Percentiles rank a stretch among this genome's conserved stretches.
Evolutionary conservation across 64 coral and sea anemone species (phyloP).

Genomic region (Stylophora pistillata): DNA sequence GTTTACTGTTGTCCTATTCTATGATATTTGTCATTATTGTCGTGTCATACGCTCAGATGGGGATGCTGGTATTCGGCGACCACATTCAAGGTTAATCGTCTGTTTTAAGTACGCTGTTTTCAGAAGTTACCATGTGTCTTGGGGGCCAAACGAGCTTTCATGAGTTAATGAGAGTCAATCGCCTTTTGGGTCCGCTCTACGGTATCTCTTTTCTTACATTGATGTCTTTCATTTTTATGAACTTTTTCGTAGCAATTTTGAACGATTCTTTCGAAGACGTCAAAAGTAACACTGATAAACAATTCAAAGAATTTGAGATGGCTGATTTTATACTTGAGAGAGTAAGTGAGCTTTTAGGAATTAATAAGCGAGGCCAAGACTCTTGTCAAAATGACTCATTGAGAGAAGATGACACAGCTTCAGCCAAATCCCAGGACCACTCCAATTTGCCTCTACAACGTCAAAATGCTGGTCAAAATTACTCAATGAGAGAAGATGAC

Average conservation of each 20-base stretch:
- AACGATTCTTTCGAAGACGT: slow-evolving; percentile 76
- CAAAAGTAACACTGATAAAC: slow-evolving; percentile 55
- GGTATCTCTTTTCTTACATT: slow-evolving; percentile 55
- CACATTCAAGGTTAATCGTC: slow-evolving; percentile 30
- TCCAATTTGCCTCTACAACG: too few species aligned
- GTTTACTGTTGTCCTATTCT: slow-evolving; percentile 63
- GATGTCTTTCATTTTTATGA: slow-evolving; percentile 75
- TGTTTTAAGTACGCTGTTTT: slow-evolving; percentile 8
- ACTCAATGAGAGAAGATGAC: too few species aligned
- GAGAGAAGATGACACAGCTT: too few species aligned
- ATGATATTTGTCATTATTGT: slow-evolving; percentile 53
- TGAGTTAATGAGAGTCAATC: slow-evolving; percentile 9
- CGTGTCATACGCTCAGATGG: slow-evolving; percentile 34
- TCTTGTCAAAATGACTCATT: too few species aligned
- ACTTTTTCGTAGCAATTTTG: slow-evolving; percentile 76
- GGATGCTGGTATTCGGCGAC: slow-evolving; percentile 24
- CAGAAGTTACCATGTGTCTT: slow-evolving; percentile 60
- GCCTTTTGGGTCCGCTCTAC: slow-evolving; percentile 57
- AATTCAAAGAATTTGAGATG: slow-evolving; percentile 79
- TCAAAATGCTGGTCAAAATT: too few species aligned
- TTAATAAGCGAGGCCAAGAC: background rate
- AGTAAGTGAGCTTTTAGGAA: slow-evolving; percentile 21
- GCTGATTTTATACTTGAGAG: slow-evolving; percentile 69
- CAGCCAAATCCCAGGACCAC: too few species aligned
- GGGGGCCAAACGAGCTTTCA: slow-evolving; percentile 62